Conservation (phyloP, 2,797 vertebrate genomes). For the Sebastes hubbsi region DNA sequence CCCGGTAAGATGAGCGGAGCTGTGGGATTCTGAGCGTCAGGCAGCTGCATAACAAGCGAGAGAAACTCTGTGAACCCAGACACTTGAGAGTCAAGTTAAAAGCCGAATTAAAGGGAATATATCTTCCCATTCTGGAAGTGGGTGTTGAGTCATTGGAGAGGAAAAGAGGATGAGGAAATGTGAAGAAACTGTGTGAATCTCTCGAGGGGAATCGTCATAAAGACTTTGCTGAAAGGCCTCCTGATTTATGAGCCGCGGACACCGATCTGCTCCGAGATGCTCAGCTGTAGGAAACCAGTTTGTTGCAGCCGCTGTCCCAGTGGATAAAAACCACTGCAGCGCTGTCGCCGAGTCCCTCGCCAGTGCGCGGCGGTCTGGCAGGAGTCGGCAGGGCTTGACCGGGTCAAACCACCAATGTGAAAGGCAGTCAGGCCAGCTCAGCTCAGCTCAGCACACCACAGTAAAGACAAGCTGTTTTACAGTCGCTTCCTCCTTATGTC, state of each 20-base stretch:
- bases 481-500: constrained; percentile 18
- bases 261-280: constrained; percentile 18
- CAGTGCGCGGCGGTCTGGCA: constrained; percentile 37
- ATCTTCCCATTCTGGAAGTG: constrained; percentile 41
- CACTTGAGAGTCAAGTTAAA: constrained; percentile 35
- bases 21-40: constrained; percentile 39
- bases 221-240: constrained; percentile 58
- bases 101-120: constrained; percentile 34
- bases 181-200: constrained; percentile 36
- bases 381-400: background rate
- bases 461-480: constrained; percentile 8
- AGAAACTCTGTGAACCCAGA: constrained; percentile 66
- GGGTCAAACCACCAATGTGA: constrained; percentile 19
- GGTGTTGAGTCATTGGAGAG: constrained; percentile 51
- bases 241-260: constrained; percentile 56
- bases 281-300: constrained; percentile 34
- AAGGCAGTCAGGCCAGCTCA: constrained; percentile 9
- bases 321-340: constrained; percentile 12
- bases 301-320: constrained; percentile 29
- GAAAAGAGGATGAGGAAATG: constrained; percentile 43
- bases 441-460: constrained; percentile 1
- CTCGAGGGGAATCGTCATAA: constrained; percentile 18
- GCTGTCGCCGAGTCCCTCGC: constrained; percentile 15
- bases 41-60: constrained; percentile 55
- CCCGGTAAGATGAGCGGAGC: constrained; percentile 49